Evolutionary conservation across 2,797 vertebrate species (phyloP), one percentile per base, ranked within the genome.

Genomic region (Etheostoma nigrum): DNA sequence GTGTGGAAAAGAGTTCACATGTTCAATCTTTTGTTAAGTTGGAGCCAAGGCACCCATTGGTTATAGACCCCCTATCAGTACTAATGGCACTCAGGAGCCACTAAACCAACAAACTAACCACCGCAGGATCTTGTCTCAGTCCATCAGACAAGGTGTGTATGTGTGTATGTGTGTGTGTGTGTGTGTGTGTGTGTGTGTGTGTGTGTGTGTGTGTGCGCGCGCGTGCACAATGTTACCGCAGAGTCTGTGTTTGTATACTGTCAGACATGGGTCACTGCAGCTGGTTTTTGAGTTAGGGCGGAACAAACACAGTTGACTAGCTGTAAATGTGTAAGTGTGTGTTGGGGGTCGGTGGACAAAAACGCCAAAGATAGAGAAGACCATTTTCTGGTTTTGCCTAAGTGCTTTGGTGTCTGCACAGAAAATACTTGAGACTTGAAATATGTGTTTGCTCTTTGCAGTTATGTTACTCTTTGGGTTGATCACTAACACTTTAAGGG

Each of bases 241-340:
- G 73, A 77, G 72, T 75, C 85, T 91, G 86, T 93, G 91, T 94
- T 93, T 93, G 91, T 93, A 78, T 80, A 90, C 86, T 80, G 86
- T 86, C 91, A 88, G 90, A 88, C 89, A 88, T 45, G 90, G 93
- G 88, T 93, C 92, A 92, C 80, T 87, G 89, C 92, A 93, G 89
- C 89, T 93, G 92, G 77, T 86, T 90, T 92, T 89, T 83, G 62
- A 88, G 71, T 91, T 76, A 85, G 78, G 84, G 78, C 73, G 76
- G 82, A 82, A 87, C 80, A 88, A 82, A 89, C 85, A 86, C 55
- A 66, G 75, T 89, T 61, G 80, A 81, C 77, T 83, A 55, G 52
- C 67, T 82, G 74, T 74, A 82, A 68, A 74, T 83, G 57, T 81
- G 62, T 81, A 48, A 49, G 63, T 61, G 70, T 66, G 74, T 30